Base-by-base conservation (phyloP, 2,797 vertebrate species). In the Anniella stebbinsi region DNA sequence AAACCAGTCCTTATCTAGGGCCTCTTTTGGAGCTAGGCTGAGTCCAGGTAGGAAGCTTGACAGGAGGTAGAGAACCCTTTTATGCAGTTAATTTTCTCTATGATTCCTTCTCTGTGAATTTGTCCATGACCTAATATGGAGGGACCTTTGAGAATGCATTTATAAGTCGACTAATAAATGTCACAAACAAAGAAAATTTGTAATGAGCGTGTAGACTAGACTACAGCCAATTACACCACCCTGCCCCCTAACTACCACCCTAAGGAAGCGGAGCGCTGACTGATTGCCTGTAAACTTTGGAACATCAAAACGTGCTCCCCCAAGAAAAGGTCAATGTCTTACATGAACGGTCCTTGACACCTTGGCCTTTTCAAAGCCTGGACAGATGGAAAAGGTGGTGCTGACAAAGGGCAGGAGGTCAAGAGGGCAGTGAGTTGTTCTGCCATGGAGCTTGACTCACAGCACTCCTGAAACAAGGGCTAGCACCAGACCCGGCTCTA, bases 261-360 rank as follows among this genome's bases (percentile, higher is more conserved):
- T 0, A 28, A 1, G 89, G 54, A 15, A 78, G 77, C 75, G 51
- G 54, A 0, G 1, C 23, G 28, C 30, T 25, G 91, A 87, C 84
- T 93, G 80, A 38, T 1, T 33, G 73, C n/a, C 41, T 13, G 1
- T 13, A 18, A 82, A 67, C 28, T 11, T 45, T n/a, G 0, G 6
- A 91, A 57, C 91, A 87, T 88, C 57, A 36, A 36, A 4, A 9
- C 33, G 63, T 82, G 63, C 87, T 90, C 91, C 84, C 60, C 91
- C 73, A 73, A 78, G 91, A 88, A 94, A 95, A 96, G 87, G 91
- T 92, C 92, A 94, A 2, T 45, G 75, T 30, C 87, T 82, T 92
- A 82, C 69, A 57, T 76, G 73, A 17, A 0, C 18, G 89, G 87
- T 67, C 66, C 0, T 0, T 66, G 77, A 88, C 89, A 91, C 30